phyloP scores from a whole-genome alignment of 1,140 invertebrate species.

The Laupala kohalensis region DNA sequence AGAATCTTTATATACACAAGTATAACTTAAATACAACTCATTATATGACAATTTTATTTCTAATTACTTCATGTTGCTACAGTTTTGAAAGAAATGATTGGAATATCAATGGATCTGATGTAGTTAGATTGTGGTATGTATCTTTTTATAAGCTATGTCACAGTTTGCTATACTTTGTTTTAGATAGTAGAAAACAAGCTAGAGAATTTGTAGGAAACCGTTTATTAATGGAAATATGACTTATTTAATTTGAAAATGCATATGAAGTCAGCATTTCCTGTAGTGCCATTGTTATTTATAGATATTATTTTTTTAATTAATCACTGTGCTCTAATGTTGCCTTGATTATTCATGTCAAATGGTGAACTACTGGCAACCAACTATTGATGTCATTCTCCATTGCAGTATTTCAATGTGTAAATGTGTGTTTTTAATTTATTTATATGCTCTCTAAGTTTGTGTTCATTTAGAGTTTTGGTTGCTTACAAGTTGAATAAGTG shows the following conservation, averaged over 20 bases:
- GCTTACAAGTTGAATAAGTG: not conserved
- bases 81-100: not conserved
- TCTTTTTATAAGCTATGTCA: not conserved
- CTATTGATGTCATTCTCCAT: not conserved
- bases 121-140: not conserved
- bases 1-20: not conserved
- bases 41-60: not conserved
- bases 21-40: not conserved
- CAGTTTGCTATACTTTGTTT: not conserved
- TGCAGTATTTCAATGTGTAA: not conserved
- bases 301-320: not conserved
- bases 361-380: not conserved
- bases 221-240: not conserved
- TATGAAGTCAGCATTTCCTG: not conserved
- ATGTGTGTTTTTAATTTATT: not conserved
- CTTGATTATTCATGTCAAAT: not conserved
- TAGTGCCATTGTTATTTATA: not conserved
- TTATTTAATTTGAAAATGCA: not conserved
- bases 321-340: not conserved
- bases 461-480: not conserved
- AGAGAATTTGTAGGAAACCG: not conserved
- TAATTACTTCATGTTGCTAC: not conserved
- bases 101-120: not conserved
- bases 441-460: not conserved
- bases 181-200: not conserved